These are phyloP conservation scores for Alethe castanea DNA, from an alignment of 2,113 vertebrate species.

Conservation along the genomic window DNA sequence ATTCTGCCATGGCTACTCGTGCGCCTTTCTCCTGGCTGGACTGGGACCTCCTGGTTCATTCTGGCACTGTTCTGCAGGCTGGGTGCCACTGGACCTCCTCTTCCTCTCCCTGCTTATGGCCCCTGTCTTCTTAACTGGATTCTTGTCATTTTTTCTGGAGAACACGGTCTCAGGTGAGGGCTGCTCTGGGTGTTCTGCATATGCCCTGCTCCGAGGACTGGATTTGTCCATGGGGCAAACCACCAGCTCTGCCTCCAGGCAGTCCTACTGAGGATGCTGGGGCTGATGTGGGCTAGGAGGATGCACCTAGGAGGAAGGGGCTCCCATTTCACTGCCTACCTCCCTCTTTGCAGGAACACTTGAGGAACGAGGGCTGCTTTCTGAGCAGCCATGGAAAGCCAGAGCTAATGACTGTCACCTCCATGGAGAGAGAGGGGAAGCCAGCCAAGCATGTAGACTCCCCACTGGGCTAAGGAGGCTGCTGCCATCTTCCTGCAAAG, in stretches of 20 bases:
- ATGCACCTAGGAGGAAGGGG: not conserved
- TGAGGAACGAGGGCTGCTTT: slow-evolving; percentile 72
- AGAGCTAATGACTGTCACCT: not conserved
- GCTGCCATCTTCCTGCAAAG: slow-evolving; percentile 19
- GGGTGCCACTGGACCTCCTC: slow-evolving; percentile 73
- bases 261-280: not conserved
- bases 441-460: slow-evolving; percentile 39
- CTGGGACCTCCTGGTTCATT: not conserved
- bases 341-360: slow-evolving; percentile 60
- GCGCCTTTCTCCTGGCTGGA: not conserved
- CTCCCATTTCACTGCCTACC: not conserved
- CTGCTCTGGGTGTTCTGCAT: not conserved
- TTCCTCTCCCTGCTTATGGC: slow-evolving; percentile 74
- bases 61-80: slow-evolving; percentile 63
- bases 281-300: not conserved
- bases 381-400: not conserved
- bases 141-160: slow-evolving; percentile 83
- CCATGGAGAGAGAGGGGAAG: not conserved
- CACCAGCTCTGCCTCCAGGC: not conserved
- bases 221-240: not conserved
- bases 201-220: not conserved
- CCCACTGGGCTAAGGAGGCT: slow-evolving; percentile 42
- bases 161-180: slow-evolving; percentile 84
- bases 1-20: not conserved
- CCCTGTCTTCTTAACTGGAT: slow-evolving; percentile 80